Percentiles rank a stretch among this genome's conserved stretches.
Conservation (phyloP, 1,140 invertebrate genomes). For the Hyphantria cunea region DNA sequence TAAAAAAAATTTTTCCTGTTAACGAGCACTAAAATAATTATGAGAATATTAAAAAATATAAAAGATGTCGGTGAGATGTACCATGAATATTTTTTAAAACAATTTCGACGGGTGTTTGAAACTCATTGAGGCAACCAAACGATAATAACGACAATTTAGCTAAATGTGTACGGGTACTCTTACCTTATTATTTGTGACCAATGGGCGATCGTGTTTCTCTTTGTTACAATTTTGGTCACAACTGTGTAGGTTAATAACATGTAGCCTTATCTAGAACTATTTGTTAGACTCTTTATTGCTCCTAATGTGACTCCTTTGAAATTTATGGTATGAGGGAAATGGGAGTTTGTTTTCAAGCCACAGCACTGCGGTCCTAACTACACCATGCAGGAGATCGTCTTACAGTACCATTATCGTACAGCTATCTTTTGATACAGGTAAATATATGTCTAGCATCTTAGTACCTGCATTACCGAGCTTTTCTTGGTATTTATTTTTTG, state of each 20-base stretch:
- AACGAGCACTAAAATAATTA: too few species aligned
- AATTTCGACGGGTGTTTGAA: background rate
- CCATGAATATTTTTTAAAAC: background rate
- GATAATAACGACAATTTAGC: constrained; percentile 19
- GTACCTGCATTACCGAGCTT: too few species aligned
- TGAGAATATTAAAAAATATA: too few species aligned
- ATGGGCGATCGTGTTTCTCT: constrained; percentile 21
- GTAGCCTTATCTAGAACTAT: background rate
- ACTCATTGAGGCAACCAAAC: constrained; percentile 8
- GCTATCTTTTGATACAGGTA: too few species aligned
- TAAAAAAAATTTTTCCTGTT: too few species aligned
- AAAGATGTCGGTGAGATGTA: too few species aligned
- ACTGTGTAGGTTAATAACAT: background rate
- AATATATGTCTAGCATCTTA: too few species aligned
- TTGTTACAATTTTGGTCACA: constrained; percentile 1
- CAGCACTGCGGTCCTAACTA: too few species aligned
- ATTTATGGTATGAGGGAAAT: background rate
- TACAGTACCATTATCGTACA: too few species aligned
- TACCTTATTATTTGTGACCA: constrained; percentile 17
- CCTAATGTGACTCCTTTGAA: background rate
- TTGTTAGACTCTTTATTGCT: background rate
- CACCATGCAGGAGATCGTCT: too few species aligned
- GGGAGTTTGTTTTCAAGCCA: too few species aligned
- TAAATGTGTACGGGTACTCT: constrained; percentile 16
- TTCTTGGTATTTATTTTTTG: too few species aligned